Base-by-base conservation (phyloP, 2,113 vertebrate genomes). In the Dryoscopus gambensis region DNA sequence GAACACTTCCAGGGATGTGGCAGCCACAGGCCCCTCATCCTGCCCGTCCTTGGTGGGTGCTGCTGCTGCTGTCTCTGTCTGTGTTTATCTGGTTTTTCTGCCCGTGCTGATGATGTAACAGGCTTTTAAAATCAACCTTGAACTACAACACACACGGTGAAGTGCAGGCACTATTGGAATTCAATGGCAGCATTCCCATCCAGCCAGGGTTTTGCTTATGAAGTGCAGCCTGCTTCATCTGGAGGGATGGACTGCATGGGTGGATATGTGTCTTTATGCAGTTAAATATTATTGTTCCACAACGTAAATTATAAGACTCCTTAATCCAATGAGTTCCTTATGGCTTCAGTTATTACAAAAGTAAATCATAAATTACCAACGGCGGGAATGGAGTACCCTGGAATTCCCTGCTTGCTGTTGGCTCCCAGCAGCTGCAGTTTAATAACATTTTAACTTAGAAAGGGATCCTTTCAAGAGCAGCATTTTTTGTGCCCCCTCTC, bases 341-440 rank as follows among this genome's bases (percentile, higher is more conserved):
- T 37, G 90, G 42, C 84, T 56, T 60, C 37, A 5, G 93, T 90
- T 93, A 87, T 75, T 93, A 70, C 79, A 28, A 5, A 88, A 62
- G 52, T 86, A 75, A 84, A 79, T 77, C 74, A 40, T 70, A 80
- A 84, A 69, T 94, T 56, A 79, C 18, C 23, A 33, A 77, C 10
- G 0, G 6, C 59, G 76, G 85, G 75, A 77, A 73, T 6, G n/a
- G 84, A 80, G 68, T 25, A 37, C 40, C 44, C 65, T 69, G 76
- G 91, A 79, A 92, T 90, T 89, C 87, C 83, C 89, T 9, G 9
- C 94, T 87, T 56, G 39, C 0, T 11, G 40, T 64, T 93, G 84
- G 74, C 87, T 93, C 96, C 94, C 90, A 64, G 92, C 28, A 86
- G 91, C 95, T 94, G 59, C 10, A 49, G 44, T 91, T 96, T 80